Conservation (phyloP, 2,888 invertebrate genomes). For the Rhogogaster chlorosoma region DNA sequence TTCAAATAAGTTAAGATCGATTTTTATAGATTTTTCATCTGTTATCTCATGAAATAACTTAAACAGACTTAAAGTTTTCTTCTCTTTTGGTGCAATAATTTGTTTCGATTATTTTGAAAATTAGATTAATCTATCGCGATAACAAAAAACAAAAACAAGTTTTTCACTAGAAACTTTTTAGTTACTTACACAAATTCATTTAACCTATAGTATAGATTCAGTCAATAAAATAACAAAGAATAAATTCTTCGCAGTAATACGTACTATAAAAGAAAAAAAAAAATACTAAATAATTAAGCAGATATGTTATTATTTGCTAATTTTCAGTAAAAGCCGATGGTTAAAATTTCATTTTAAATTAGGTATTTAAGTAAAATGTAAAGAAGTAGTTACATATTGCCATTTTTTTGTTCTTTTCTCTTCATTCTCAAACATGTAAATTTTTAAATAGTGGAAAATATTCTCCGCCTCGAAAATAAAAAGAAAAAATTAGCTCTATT, state of each 20-base stretch:
- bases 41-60: background rate
- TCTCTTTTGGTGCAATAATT: background rate
- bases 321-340: background rate
- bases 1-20: slow-evolving; percentile 29
- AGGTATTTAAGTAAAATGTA: slow-evolving; percentile 40
- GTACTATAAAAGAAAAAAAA: slow-evolving; percentile 4
- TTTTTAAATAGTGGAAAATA: slow-evolving; percentile 2
- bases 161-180: background rate
- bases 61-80: background rate
- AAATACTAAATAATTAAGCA: slow-evolving; percentile 15
- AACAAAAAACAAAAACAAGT: background rate
- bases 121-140: background rate
- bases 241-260: background rate
- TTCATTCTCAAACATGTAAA: background rate
- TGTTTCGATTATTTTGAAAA: background rate
- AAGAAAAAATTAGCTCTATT: background rate
- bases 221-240: slow-evolving; percentile 16
- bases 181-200: slow-evolving; percentile 8
- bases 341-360: slow-evolving; percentile 20
- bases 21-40: background rate
- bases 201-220: slow-evolving; percentile 15
- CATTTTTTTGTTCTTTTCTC: background rate
- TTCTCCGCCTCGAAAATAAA: background rate
- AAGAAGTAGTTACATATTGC: slow-evolving; percentile 42
- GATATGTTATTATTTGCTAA: background rate